These are phyloP conservation scores for Ptychoptera albimana DNA, from an alignment of 2,888 invertebrate species.

Conservation along the genomic window DNA sequence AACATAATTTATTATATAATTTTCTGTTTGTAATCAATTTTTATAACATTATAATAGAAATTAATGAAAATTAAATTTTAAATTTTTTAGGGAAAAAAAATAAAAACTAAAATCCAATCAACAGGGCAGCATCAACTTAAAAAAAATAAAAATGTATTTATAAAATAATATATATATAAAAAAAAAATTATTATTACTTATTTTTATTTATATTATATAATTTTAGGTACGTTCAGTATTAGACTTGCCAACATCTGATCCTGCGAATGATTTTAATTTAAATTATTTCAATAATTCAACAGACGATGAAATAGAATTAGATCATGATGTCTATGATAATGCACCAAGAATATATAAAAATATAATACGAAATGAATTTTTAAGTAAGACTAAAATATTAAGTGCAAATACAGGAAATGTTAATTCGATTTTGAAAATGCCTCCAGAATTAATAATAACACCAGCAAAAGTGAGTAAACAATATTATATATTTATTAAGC, in stretches of 20 bases:
- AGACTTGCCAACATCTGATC: slow-evolving; percentile 46
- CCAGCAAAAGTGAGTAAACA: slow-evolving; percentile 20
- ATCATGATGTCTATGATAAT: slow-evolving; percentile 17
- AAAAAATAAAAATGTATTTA: not conserved
- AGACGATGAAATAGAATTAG: slow-evolving; percentile 42
- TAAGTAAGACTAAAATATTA: slow-evolving; percentile 12
- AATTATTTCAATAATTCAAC: slow-evolving; percentile 29
- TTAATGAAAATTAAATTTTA: no score
- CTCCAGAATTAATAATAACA: slow-evolving; percentile 32
- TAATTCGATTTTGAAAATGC: slow-evolving; percentile 20
- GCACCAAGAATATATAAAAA: slow-evolving; percentile 4
- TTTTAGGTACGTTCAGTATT: slow-evolving; percentile 26
- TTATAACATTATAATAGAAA: no score
- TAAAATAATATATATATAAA: not conserved
- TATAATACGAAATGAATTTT: slow-evolving; percentile 22
- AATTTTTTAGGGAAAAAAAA: no score
- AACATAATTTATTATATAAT: no score
- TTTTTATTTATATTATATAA: not conserved
- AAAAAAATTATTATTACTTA: not conserved
- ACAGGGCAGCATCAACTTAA: no score
- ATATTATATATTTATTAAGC: not conserved
- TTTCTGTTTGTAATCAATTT: no score
- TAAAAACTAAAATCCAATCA: no score
- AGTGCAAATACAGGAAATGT: slow-evolving; percentile 6
- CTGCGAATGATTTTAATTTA: slow-evolving; percentile 40